A percentile compares a stretch with the other conserved stretches of the same genome.
phyloP scores from a whole-genome alignment of 2,888 invertebrate genomes.

The Drosophila mercatorum region DNA sequence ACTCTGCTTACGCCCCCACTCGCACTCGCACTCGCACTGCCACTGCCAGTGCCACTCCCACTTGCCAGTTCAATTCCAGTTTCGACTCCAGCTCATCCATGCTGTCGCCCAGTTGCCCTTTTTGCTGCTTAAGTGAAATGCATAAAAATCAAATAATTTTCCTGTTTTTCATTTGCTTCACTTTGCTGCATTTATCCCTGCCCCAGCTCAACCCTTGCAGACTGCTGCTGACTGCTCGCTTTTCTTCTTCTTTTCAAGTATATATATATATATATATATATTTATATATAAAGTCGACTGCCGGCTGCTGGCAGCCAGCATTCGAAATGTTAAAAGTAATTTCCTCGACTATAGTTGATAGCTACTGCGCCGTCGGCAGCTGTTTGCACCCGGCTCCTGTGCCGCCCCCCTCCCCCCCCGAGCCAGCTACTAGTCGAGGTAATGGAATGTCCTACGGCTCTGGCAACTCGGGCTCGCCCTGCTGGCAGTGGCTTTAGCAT shows the following conservation, averaged over 20 bases:
- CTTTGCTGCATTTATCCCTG: slow-evolving; percentile 18
- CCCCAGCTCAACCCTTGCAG: background rate
- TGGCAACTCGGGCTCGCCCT: background rate
- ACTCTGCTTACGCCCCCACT: background rate
- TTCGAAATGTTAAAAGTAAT: slow-evolving; percentile 78
- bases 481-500: slow-evolving; percentile 1
- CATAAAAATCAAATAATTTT: slow-evolving; percentile 81
- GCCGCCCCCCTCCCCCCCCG: slow-evolving; percentile 15
- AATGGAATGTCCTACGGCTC: slow-evolving; percentile 44
- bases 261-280: slow-evolving; percentile 41
- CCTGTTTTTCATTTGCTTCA: slow-evolving; percentile 72
- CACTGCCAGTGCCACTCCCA: background rate
- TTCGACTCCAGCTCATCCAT: slow-evolving; percentile 2
- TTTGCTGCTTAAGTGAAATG: slow-evolving; percentile 76
- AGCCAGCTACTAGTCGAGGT: slow-evolving; percentile 62
- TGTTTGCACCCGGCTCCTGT: slow-evolving; percentile 29
- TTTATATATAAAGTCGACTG: slow-evolving; percentile 64
- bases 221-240: slow-evolving; percentile 18
- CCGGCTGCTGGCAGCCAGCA: slow-evolving; percentile 47
- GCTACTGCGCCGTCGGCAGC: slow-evolving; percentile 40
- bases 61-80: background rate
- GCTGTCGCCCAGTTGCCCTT: slow-evolving; percentile 41
- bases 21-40: background rate
- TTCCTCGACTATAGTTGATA: slow-evolving; percentile 78
- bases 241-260: slow-evolving; percentile 10